Percentiles rank a stretch among this genome's conserved stretches.
Conservation (phyloP, 2,113 vertebrate species). For the Struthio camelus region DNA sequence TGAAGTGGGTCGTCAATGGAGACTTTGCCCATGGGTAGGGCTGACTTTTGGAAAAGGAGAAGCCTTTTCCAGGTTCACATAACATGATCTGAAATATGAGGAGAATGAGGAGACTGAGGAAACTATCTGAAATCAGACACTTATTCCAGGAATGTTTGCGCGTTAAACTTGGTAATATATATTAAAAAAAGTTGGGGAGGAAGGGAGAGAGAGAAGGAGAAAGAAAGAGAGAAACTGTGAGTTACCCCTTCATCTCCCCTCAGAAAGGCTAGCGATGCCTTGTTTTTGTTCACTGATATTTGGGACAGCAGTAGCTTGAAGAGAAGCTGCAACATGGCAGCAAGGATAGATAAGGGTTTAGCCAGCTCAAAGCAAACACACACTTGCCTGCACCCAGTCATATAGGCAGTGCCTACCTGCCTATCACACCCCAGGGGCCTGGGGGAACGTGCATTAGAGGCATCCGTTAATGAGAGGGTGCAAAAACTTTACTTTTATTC, state of each 20-base stretch:
- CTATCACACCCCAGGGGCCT: not conserved
- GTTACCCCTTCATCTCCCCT: not conserved
- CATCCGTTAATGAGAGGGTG: not conserved
- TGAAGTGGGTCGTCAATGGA: not conserved
- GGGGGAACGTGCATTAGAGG: rapidly evolving
- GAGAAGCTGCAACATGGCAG: constrained; percentile 42
- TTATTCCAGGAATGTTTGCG: not conserved
- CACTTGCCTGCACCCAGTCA: not conserved
- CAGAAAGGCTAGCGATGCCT: not conserved
- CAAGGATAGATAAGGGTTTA: constrained; percentile 37
- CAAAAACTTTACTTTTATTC: not conserved
- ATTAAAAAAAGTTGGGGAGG: not conserved
- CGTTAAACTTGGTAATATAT: not conserved
- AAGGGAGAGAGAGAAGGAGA: not conserved
- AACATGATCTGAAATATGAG: not conserved
- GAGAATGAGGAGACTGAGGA: not conserved
- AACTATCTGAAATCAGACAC: not conserved
- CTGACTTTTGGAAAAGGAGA: not conserved
- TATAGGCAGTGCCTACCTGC: not conserved
- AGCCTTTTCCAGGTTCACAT: not conserved
- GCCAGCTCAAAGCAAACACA: not conserved
- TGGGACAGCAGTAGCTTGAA: not conserved
- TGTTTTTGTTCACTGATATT: constrained; percentile 32
- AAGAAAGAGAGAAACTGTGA: not conserved
- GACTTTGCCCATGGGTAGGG: not conserved